A percentile compares a stretch with the other conserved stretches of the same genome.
These are phyloP conservation scores for Drosophila antonietae DNA, from an alignment of 2,888 invertebrate genomes.

Conservation along the genomic window DNA sequence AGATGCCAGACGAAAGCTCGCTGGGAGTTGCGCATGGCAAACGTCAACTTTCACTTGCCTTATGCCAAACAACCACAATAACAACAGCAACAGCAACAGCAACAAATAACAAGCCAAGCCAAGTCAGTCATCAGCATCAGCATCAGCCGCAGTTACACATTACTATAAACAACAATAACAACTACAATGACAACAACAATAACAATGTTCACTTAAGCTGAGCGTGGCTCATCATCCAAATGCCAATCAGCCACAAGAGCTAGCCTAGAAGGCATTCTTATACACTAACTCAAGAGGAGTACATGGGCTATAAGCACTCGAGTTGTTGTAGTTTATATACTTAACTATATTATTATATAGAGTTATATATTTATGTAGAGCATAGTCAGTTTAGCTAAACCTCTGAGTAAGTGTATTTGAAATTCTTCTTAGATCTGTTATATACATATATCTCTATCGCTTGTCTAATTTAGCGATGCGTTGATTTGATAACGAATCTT, in stretches of 20 bases:
- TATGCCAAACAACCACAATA: conserved; percentile 64
- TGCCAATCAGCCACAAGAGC: conserved; percentile 11
- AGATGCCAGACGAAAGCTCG: conserved; percentile 64
- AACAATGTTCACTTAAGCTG: conserved; percentile 45
- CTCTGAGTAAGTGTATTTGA: conserved; percentile 9
- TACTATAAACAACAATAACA: conserved; percentile 45
- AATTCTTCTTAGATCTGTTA: background rate
- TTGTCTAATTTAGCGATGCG: conserved; percentile 18
- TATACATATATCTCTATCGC: background rate
- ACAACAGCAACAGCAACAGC: conserved; percentile 49
- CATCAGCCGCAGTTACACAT: conserved; percentile 65
- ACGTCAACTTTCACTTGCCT: conserved; percentile 81
- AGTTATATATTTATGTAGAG: background rate
- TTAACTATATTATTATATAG: no score
- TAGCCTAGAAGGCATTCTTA: conserved; percentile 2
- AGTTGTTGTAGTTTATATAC: no score
- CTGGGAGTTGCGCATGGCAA: conserved; percentile 55
- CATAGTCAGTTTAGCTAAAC: background rate
- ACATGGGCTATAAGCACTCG: background rate
- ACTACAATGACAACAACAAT: conserved; percentile 43
- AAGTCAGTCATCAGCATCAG: conserved; percentile 58
- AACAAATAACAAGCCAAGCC: conserved; percentile 62
- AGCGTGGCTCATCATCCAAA: conserved; percentile 25
- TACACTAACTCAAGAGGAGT: background rate
- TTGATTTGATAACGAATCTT: conserved; percentile 52